Conservation (phyloP, 2,888 invertebrate genomes). For the Pristionchus entomophagus region DNA sequence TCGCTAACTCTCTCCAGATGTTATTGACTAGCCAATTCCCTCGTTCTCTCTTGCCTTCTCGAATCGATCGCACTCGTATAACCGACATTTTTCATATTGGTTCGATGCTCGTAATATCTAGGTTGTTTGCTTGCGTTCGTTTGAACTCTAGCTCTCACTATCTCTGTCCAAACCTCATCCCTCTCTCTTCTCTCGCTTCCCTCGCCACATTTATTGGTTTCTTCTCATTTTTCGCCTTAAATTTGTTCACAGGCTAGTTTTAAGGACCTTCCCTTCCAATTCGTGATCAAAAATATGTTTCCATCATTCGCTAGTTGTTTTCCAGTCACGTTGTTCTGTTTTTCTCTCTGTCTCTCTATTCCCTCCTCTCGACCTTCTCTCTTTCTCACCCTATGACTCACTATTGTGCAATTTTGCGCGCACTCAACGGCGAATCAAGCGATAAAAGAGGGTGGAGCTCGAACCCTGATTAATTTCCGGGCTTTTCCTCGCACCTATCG, state of each 20-base stretch:
- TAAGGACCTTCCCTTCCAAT: not conserved
- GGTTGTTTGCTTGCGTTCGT: not conserved
- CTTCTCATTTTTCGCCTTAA: not conserved
- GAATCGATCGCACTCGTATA: not conserved
- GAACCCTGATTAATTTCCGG: not conserved
- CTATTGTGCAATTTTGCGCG: conserved; percentile 17
- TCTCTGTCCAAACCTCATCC: not conserved
- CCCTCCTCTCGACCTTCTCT: not conserved
- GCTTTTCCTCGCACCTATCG: not conserved
- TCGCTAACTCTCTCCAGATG: too few species aligned
- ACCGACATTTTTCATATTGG: not conserved
- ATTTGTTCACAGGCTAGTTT: not conserved
- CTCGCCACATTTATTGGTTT: not conserved
- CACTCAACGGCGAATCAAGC: not conserved
- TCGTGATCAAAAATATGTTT: not conserved
- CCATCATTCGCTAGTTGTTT: not conserved
- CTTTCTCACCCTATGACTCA: conserved; percentile 3
- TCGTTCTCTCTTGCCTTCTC: not conserved
- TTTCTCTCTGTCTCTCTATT: conserved; percentile 6
- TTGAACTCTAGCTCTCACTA: not conserved
- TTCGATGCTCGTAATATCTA: not conserved
- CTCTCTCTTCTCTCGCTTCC: not conserved
- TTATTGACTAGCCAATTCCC: not conserved
- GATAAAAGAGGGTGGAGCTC: not conserved
- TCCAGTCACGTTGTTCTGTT: not conserved